Evolutionary conservation across 2,113 vertebrate genomes (phyloP).

Genomic region (Zosterops hypoxanthus): DNA sequence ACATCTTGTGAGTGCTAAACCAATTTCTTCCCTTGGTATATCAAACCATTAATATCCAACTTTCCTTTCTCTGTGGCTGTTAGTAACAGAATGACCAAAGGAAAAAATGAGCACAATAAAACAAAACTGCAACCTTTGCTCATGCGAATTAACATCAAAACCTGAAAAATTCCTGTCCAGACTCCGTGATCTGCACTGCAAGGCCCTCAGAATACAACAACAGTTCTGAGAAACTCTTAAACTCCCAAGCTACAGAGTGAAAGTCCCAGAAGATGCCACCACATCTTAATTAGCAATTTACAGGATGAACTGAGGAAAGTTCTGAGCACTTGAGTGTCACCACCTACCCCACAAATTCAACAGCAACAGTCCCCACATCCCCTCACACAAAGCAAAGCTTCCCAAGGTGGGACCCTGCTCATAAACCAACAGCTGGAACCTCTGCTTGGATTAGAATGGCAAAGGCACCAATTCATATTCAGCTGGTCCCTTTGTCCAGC

Average conservation of each 20-base stretch:
- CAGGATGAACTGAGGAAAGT: not conserved
- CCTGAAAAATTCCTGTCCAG: not conserved
- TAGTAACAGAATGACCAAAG: not conserved
- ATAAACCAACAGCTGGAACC: not conserved
- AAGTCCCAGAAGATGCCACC: not conserved
- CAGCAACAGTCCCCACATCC: not conserved
- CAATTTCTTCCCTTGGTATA: not conserved
- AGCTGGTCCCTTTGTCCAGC: not conserved
- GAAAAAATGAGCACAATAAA: not conserved
- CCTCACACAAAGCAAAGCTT: not conserved
- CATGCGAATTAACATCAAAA: not conserved
- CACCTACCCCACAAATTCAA: not conserved
- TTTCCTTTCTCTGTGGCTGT: not conserved
- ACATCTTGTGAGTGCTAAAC: not conserved
- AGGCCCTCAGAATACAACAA: not conserved
- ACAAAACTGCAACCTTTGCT: not conserved
- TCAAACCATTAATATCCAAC: not conserved
- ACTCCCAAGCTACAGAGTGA: fast-evolving
- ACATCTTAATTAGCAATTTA: not conserved
- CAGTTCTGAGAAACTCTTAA: not conserved
- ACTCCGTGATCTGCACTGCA: not conserved
- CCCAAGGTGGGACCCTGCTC: not conserved
- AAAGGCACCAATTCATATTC: not conserved
- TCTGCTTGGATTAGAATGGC: not conserved
- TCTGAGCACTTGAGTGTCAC: not conserved